Percentiles rank a stretch among this genome's conserved stretches.
Conservation (phyloP, 2,113 vertebrate genomes). For the Pollimyrus isidori region DNA sequence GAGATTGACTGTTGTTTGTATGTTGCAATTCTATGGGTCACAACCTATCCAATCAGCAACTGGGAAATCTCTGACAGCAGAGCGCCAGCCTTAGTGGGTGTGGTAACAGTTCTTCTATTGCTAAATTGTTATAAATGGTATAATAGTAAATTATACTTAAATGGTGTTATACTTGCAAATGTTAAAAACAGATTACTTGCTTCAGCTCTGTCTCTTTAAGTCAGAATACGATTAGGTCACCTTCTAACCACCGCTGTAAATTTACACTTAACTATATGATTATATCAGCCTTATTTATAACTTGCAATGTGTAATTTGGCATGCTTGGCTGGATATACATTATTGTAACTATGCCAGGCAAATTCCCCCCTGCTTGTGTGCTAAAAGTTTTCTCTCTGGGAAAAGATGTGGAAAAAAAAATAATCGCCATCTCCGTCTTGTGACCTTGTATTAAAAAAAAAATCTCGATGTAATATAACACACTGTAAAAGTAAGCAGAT, state of each 20-base stretch:
- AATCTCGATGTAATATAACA: slow-evolving; percentile 12
- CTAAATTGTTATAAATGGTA: background rate
- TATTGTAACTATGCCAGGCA: background rate
- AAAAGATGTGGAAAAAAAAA: background rate
- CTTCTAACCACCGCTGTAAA: background rate
- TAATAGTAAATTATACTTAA: too few relatives aligned
- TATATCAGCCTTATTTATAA: background rate
- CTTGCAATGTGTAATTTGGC: background rate
- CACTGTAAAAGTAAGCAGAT: slow-evolving; percentile 2
- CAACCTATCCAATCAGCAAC: background rate
- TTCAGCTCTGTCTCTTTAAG: background rate
- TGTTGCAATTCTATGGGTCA: background rate
- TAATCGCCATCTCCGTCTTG: background rate
- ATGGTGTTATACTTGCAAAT: background rate
- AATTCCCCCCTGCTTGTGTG: background rate
- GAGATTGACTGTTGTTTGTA: background rate
- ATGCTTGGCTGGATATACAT: background rate
- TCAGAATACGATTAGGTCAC: background rate
- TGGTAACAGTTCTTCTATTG: background rate
- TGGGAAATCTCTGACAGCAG: background rate
- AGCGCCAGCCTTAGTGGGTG: background rate
- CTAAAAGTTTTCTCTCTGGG: background rate
- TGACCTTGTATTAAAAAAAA: background rate
- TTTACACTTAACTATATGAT: background rate
- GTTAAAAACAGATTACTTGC: background rate